Conservation (phyloP, 2,888 invertebrate genomes). For the Schizaphis graminum region DNA sequence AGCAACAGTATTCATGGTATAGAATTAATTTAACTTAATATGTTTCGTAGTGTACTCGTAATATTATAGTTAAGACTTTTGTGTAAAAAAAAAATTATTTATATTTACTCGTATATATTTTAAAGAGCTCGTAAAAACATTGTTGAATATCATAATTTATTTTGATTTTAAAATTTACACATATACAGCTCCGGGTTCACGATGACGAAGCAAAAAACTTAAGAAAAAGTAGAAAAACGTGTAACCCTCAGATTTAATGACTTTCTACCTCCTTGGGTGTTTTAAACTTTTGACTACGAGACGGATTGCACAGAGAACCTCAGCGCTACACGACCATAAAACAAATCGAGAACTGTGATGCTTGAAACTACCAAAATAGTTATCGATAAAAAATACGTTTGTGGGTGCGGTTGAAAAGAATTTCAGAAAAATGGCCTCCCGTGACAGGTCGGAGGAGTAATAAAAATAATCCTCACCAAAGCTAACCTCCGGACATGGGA, state of each 20-base stretch:
- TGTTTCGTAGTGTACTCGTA: neutral
- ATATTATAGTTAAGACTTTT: neutral
- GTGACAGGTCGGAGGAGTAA: neutral
- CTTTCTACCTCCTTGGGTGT: neutral
- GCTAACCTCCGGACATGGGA: slow-evolving; percentile 1
- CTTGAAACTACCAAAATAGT: neutral
- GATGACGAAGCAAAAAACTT: neutral
- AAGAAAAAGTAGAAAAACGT: slow-evolving; percentile 40
- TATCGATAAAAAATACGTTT: slow-evolving; percentile 19
- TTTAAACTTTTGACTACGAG: neutral
- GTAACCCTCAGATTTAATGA: neutral
- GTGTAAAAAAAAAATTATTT: neutral
- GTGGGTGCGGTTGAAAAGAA: neutral
- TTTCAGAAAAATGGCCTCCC: neutral
- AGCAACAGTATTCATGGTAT: neutral
- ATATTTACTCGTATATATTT: neutral
- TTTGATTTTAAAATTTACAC: slow-evolving; percentile 8
- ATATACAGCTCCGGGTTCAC: neutral
- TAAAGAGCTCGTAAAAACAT: neutral
- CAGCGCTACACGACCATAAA: neutral
- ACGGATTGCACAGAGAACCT: neutral
- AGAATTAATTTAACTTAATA: neutral
- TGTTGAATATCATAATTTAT: neutral
- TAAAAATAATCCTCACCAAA: slow-evolving; percentile 31
- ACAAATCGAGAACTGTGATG: neutral